A percentile compares a stretch with the other conserved stretches of the same genome.
Evolutionary conservation across 92 coral and sea anemone species (phyloP).

Genomic region (Porites evermanni): DNA sequence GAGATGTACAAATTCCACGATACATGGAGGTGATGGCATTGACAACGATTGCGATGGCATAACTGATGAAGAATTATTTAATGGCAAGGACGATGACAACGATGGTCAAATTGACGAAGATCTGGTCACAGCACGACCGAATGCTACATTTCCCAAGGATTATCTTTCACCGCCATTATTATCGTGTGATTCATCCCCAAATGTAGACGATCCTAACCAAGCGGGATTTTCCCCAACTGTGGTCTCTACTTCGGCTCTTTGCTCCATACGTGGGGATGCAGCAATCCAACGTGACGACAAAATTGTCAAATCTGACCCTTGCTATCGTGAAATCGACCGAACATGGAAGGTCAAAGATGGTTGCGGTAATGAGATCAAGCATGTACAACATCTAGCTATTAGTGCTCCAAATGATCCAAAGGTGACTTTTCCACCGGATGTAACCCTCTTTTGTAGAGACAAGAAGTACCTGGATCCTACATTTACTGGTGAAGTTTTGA

Average conservation of each 20-base stretch:
- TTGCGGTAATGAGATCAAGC: constrained; percentile 68
- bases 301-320: neutral
- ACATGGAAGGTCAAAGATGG: constrained; percentile 81
- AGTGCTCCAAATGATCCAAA: constrained; percentile 51
- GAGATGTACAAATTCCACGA: constrained; percentile 31
- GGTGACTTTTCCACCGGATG: constrained; percentile 62
- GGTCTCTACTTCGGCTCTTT: constrained; percentile 47
- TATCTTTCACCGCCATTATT: constrained; percentile 12
- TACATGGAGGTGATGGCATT: constrained; percentile 74
- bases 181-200: neutral
- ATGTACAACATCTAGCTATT: constrained; percentile 64
- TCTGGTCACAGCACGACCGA: constrained; percentile 66
- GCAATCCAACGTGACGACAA: constrained; percentile 24
- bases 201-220: constrained; percentile 9
- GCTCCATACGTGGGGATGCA: constrained; percentile 67
- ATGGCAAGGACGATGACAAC: constrained; percentile 82
- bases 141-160: constrained; percentile 20
- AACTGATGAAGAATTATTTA: constrained; percentile 85
- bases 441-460: constrained; percentile 62
- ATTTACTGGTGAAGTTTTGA: constrained; percentile 38
- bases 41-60: constrained; percentile 92
- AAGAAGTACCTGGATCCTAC: constrained; percentile 59
- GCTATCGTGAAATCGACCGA: constrained; percentile 60
- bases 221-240: constrained; percentile 15
- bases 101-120: constrained; percentile 92